These are phyloP conservation scores for Acleris emargana DNA, from an alignment of 2,888 invertebrate species.

Conservation along the genomic window DNA sequence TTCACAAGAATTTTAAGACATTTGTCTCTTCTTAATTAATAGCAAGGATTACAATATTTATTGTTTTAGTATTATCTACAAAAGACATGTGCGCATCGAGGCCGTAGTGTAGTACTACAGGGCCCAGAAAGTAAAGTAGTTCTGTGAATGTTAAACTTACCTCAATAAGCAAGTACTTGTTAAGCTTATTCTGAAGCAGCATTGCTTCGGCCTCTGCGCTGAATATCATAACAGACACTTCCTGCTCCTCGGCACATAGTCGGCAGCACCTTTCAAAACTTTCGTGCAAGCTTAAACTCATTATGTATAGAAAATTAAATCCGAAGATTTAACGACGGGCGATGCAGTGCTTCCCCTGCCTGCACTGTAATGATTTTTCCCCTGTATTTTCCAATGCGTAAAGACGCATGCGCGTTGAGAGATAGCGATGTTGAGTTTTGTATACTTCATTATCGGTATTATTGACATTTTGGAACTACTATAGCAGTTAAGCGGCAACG, in stretches of 20 bases:
- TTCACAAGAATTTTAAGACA: too few relatives aligned
- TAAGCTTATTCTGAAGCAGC: constrained; percentile 86
- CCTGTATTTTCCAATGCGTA: constrained; percentile 46
- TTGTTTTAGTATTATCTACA: too few relatives aligned
- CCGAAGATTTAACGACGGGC: constrained; percentile 40
- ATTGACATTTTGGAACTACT: constrained; percentile 54
- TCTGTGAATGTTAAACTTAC: constrained; percentile 61
- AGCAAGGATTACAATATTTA: too few relatives aligned
- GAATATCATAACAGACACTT: constrained; percentile 85
- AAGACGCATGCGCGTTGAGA: constrained; percentile 66
- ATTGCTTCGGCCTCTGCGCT: constrained; percentile 86
- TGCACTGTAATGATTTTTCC: constrained; percentile 64
- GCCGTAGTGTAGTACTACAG: too few relatives aligned
- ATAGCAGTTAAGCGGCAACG: constrained; percentile 34
- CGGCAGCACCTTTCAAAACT: constrained; percentile 83
- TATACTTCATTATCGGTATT: constrained; percentile 57
- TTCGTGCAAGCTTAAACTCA: constrained; percentile 51
- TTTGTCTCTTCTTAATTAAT: too few relatives aligned
- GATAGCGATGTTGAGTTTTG: constrained; percentile 55
- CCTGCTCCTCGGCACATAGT: constrained; percentile 85
- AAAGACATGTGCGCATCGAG: too few relatives aligned
- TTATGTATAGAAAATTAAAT: constrained; percentile 43
- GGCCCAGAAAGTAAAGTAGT: background rate
- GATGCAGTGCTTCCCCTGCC: constrained; percentile 35
- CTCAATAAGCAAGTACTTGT: constrained; percentile 87